Base-by-base conservation (phyloP, 2,888 invertebrate species). In the Gisinianus flammeolus region DNA sequence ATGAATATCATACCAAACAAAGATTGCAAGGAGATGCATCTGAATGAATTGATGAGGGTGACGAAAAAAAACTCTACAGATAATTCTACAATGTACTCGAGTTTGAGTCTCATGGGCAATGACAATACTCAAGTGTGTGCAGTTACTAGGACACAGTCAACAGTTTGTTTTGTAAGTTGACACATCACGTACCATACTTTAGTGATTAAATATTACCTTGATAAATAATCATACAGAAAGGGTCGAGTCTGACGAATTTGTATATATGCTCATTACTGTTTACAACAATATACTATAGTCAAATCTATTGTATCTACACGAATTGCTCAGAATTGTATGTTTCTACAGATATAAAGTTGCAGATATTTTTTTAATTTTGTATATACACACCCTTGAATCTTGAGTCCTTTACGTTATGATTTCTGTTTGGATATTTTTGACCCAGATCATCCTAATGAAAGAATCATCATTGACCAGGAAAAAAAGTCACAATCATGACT, bases 141-240 rank as follows among this genome's bases (percentile, higher is more conserved):
- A 12, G 31, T 81, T 3, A 70, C 83, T 4, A 74, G 73, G 58
- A 68, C 70, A 6, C 74, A 68, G 54, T 79, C 83, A 16, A 81
- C 84, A 0, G 84, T 83, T 69, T 84, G 84, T 69, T 81, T 81
- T 70, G 84, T 82, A 78, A 80, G 82, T 77, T 12, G 8, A 24
- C 58, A 58, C 10, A n/a, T 58, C 22, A 58, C 5, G 58, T 58
- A 5, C 3, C 16, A 58, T 24, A 5, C 10, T 12, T 12, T 44
- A 44, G 16, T 44, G 8, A 44, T 44, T 44, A 44, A 16, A 44
- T 44, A 44, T 16, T 16, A 44, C 52, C 52, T 16, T n/a, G n/a
- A n/a, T n/a, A n/a, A n/a, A n/a, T n/a, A n/a, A n/a, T n/a, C n/a
- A n/a, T n/a, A n/a, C n/a, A n/a, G n/a, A n/a, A n/a, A n/a, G n/a